A percentile compares a stretch with the other conserved stretches of the same genome.
Evolutionary conservation across 2,113 vertebrate genomes (phyloP).

Genomic region (Sisor rabdophorus): DNA sequence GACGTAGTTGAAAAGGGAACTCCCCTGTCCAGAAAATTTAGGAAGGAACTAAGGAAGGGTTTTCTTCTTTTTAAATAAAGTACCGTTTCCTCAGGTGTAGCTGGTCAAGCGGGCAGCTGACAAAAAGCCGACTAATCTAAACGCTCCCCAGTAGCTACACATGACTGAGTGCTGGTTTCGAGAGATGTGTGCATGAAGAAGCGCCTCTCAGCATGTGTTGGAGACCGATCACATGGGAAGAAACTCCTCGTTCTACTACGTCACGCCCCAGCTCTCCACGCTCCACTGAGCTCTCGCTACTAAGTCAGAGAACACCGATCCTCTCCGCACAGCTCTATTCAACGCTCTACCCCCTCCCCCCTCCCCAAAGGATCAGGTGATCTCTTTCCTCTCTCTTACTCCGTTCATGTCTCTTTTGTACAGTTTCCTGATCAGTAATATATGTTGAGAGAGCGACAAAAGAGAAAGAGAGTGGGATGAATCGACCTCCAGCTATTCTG

Average conservation of each 20-base stretch:
- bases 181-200: slow-evolving; percentile 20
- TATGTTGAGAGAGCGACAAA: slow-evolving; percentile 6
- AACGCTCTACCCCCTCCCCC: slow-evolving; percentile 21
- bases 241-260: slow-evolving; percentile 40
- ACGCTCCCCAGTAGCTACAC: slow-evolving; percentile 13
- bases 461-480: slow-evolving; percentile 30
- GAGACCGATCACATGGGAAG: slow-evolving; percentile 47
- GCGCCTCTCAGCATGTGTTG: slow-evolving; percentile 25
- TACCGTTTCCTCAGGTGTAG: slow-evolving; percentile 5
- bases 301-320: neutral
- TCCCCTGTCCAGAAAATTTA: slow-evolving; percentile 11
- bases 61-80: neutral
- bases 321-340: slow-evolving; percentile 11
- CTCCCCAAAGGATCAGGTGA: neutral
- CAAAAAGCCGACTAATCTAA: slow-evolving; percentile 4
- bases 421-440: slow-evolving; percentile 30
- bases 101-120: neutral
- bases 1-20: neutral
- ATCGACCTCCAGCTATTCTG: slow-evolving; percentile 22
- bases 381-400: slow-evolving; percentile 2
- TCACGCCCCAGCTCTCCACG: slow-evolving; percentile 36
- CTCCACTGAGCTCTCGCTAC: slow-evolving; percentile 16
- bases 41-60: neutral
- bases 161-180: slow-evolving; percentile 20
- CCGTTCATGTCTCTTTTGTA: slow-evolving; percentile 1